Base-by-base conservation (phyloP, 2,888 invertebrate species). In the Pristionchus exspectatus region DNA sequence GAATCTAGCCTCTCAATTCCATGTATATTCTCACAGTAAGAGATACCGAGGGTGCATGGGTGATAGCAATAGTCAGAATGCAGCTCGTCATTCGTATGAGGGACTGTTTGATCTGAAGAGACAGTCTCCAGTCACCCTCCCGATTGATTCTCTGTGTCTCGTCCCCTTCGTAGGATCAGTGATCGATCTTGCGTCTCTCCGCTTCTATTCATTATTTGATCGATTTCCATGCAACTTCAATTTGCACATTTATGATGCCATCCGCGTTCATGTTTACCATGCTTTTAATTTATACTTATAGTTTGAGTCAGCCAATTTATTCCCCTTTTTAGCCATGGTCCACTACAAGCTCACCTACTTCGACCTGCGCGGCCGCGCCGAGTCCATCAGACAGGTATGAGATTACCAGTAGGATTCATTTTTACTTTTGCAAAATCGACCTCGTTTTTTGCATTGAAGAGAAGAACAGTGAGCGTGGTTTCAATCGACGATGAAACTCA, bases 341-440 rank as follows among this genome's bases (percentile, higher is more conserved):
- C 63, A 86, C 69, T 86, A 86, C 86, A 86, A 86, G 27, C 69
- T 86, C 44, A 66, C 86, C 24, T 86, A 86, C 66, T 86, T 86
- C 86, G 86, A 86, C 44, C 44, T 86, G 56, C 69, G 69, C 66
- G 86, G 86, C 21, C 86, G 86, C 30, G 86, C 66, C n/a, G 86
- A 86, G 50, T 86, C 86, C n/a, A 86, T 86, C 69, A 44, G 86
- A 66, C 38, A 66, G 86, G 86, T 66, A 44, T 16, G 21, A 30
- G 10, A 5, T 66, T 24, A 12, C 5, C 38, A 38, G 38, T 38
- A 3, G 2, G 2, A 38, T 38, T 38, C 5, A 38, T 3, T 38
- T 38, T 38, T 38, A n/a, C n/a, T n/a, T n/a, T n/a, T n/a, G n/a
- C 2, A 38, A 38, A 38, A 38, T 38, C 38, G 38, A 38, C 38